Base-by-base conservation (phyloP, 2,797 vertebrate genomes). In the Myotis planiceps region DNA sequence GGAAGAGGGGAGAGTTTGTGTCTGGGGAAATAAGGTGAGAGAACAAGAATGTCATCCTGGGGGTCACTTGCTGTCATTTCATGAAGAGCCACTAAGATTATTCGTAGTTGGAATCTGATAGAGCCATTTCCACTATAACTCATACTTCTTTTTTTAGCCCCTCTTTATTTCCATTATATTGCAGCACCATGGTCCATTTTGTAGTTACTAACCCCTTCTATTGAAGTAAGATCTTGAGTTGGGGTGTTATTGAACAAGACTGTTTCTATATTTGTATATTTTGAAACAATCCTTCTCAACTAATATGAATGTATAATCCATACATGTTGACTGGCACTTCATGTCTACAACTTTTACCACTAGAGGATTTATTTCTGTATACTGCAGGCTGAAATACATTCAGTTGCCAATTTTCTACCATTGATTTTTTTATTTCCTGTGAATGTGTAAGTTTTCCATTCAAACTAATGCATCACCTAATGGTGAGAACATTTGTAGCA, bases 371-470 rank as follows among this genome's bases (percentile, higher is more conserved):
- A 89, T 88, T 93, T 89, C 82, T 80, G 47, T 72, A 74, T 65
- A 14, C 65, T 42, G 7, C 21, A 75, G 53, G 47, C 72, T 63
- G 75, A 95, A 88, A 71, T 53, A 49, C 15, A 45, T 85, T 53
- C 29, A 69, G 4, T 88, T 96, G 83, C 79, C 82, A 53, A 0
- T 95, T 90, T 65, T 80, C 58, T 45, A 79, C 39, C 53, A 42
- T 16, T 47, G 47, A 76, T 94, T 96, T 96, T 60, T 83, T 91
- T 96, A 88, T 84, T 79, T 88, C 63, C 90, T 97, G 60, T 49
- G 39, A 74, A 47, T 66, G 45, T 84, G 0, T 76, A 90, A 76
- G 29, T 39, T 96, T 96, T 96, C 85, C 63, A 89, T 89, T 96
- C n/a, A 97, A 89, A 51, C 21, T 66, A 95, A 83, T 90, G 13